Percentiles rank a stretch among this genome's conserved stretches.
These are phyloP conservation scores for Antrozous pallidus DNA, from an alignment of 2,797 vertebrate species.

Conservation along the genomic window DNA sequence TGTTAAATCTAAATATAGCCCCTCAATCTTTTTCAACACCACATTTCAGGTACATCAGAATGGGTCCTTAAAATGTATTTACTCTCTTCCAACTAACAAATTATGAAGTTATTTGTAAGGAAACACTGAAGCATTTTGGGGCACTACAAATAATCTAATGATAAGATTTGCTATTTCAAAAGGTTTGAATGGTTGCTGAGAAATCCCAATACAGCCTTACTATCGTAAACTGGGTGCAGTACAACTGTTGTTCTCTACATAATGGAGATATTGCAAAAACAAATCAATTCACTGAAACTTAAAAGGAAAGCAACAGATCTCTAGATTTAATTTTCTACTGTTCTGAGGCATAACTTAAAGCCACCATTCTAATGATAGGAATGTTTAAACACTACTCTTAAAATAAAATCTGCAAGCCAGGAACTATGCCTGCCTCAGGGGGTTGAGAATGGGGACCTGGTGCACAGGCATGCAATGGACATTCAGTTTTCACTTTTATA, in stretches of 20 bases:
- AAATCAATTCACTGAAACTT: background rate
- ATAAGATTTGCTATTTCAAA: background rate
- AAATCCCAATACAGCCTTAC: background rate
- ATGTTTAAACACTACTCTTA: background rate
- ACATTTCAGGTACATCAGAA: background rate
- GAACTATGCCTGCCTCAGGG: background rate
- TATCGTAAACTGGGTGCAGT: background rate
- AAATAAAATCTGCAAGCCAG: conserved; percentile 10
- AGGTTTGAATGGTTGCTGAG: background rate
- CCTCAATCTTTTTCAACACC: background rate
- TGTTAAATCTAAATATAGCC: background rate
- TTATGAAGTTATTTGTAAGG: conserved; percentile 9
- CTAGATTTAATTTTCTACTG: background rate
- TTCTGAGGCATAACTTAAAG: background rate
- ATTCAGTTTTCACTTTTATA: conserved; percentile 1
- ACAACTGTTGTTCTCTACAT: background rate
- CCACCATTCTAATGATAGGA: background rate
- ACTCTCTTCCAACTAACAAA: conserved; percentile 3
- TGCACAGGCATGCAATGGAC: background rate
- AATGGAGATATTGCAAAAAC: background rate
- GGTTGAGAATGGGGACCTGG: background rate
- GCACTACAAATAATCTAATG: background rate
- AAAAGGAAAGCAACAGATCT: background rate
- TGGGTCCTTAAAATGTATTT: background rate
- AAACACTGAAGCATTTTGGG: background rate